These are phyloP conservation scores for Hesperophylax magnus DNA, from an alignment of 1,140 invertebrate genomes.

Conservation along the genomic window DNA sequence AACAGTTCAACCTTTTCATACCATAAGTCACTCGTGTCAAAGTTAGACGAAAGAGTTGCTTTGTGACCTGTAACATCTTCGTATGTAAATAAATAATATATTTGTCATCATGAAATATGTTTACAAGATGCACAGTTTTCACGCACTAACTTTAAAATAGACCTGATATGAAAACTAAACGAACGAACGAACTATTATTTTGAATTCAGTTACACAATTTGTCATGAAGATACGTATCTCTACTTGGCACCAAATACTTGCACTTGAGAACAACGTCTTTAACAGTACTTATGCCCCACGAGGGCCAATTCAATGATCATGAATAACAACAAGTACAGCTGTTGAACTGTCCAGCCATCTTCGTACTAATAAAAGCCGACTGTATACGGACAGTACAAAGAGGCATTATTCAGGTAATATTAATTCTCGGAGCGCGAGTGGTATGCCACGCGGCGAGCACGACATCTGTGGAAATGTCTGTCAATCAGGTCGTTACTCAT, in stretches of 20 bases:
- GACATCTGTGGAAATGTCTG: background rate
- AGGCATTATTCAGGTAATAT: background rate
- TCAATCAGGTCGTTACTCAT: conserved; percentile 2
- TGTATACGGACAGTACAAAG: background rate
- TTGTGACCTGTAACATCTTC: too few species aligned
- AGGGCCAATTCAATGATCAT: background rate
- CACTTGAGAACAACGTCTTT: background rate
- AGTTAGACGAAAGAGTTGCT: too few species aligned
- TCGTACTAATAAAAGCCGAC: background rate
- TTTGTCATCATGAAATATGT: too few species aligned
- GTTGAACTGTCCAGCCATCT: background rate
- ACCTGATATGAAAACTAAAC: too few species aligned
- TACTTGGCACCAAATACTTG: background rate
- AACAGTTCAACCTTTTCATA: too few species aligned
- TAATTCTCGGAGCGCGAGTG: background rate
- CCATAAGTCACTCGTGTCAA: too few species aligned
- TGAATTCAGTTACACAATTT: too few species aligned
- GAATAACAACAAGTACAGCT: background rate
- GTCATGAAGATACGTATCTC: background rate
- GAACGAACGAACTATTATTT: too few species aligned
- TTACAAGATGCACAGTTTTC: too few species aligned
- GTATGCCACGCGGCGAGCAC: background rate
- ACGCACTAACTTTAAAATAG: too few species aligned
- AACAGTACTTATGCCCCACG: background rate
- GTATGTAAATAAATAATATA: too few species aligned